A percentile compares a stretch with the other conserved stretches of the same genome.
These are phyloP conservation scores for Aulostomus chinensis DNA, from an alignment of 2,797 vertebrate species.

Conservation along the genomic window DNA sequence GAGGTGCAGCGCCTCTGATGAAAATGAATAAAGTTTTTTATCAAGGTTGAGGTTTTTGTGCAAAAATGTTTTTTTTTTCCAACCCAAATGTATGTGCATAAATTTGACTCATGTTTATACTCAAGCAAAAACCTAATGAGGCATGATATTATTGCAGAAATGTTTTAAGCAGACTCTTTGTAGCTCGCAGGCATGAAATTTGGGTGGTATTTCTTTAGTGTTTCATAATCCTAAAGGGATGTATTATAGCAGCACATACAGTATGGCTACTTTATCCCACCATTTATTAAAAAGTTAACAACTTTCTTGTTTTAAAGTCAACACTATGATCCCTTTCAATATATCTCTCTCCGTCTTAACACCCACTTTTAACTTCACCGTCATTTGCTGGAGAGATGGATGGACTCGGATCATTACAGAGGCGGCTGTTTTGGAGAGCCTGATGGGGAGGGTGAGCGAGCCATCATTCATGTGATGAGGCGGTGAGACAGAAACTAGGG, in stretches of 20 bases:
- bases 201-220: too few species aligned
- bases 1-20: too few species aligned
- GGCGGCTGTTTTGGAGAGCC: constrained; percentile 35
- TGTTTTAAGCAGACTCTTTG: constrained; percentile 1
- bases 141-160: constrained; percentile 5
- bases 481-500: constrained; percentile 33
- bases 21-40: too few species aligned
- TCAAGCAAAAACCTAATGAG: constrained; percentile 1
- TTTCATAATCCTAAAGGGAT: constrained; percentile 1
- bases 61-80: too few species aligned
- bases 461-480: constrained; percentile 69
- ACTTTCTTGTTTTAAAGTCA: constrained; percentile 18
- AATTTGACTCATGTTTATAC: constrained; percentile 16
- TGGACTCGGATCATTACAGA: constrained; percentile 42
- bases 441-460: constrained; percentile 44
- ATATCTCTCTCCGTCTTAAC: constrained; percentile 34
- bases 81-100: constrained; percentile 6
- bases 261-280: background rate
- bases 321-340: constrained; percentile 15
- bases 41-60: too few species aligned
- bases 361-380: constrained; percentile 20
- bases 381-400: constrained; percentile 57
- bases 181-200: constrained; percentile 6
- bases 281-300: constrained; percentile 16
- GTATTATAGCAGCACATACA: background rate